Percentiles rank a stretch among this genome's conserved stretches.
phyloP scores from a whole-genome alignment of 2,888 invertebrate species.

The Torymus aiolomorphi region DNA sequence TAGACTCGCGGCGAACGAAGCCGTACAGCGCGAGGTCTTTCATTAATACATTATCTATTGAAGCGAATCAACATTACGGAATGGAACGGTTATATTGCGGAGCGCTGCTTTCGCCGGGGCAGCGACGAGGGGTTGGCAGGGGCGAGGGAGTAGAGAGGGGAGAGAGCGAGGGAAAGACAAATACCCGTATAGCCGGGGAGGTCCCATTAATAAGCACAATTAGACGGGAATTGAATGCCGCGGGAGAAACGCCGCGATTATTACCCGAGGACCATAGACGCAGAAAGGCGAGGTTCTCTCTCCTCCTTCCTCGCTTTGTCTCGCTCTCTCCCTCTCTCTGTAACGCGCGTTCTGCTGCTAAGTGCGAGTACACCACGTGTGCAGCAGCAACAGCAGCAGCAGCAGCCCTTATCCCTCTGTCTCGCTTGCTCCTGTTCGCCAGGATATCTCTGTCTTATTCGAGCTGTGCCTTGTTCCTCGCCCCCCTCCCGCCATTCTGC shows the following conservation, averaged over 20 bases:
- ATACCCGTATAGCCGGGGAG: slow-evolving; percentile 53
- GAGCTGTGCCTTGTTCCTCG: neutral
- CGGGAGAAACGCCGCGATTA: slow-evolving; percentile 59
- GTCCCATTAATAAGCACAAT: slow-evolving; percentile 67
- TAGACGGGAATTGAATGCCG: slow-evolving; percentile 66
- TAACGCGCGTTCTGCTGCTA: neutral
- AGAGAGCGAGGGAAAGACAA: slow-evolving; percentile 46
- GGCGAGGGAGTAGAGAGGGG: neutral
- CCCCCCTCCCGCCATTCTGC: slow-evolving; percentile 38
- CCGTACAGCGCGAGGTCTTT: slow-evolving; percentile 23
- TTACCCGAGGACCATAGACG: slow-evolving; percentile 55
- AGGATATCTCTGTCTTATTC: no score
- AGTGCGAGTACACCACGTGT: neutral
- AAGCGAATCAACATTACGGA: slow-evolving; percentile 51
- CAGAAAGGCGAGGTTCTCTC: slow-evolving; percentile 24
- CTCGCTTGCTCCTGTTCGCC: no score
- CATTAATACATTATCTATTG: slow-evolving; percentile 55
- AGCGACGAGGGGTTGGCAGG: neutral
- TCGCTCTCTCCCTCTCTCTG: neutral
- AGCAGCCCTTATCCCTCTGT: no score
- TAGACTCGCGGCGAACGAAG: slow-evolving; percentile 5
- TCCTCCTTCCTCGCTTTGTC: slow-evolving; percentile 19
- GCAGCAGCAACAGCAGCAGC: no score
- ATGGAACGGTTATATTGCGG: slow-evolving; percentile 48
- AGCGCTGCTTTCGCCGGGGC: neutral